Base-by-base conservation (phyloP, 2,888 invertebrate genomes). In the Hirtodrosophila histrioides region DNA sequence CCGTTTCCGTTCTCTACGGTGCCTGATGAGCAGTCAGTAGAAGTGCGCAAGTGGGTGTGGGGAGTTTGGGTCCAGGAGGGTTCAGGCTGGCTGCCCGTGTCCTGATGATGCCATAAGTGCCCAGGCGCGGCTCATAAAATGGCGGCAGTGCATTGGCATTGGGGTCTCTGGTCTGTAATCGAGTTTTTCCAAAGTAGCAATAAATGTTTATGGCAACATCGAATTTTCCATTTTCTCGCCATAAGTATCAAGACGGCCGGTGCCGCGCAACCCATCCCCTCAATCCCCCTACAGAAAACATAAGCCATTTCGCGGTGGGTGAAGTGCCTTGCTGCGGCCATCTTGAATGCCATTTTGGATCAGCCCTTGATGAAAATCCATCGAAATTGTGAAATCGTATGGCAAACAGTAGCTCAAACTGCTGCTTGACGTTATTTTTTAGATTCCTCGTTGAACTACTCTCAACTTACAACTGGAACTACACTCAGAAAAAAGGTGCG, bases 121-220 rank as follows among this genome's bases (percentile, higher is more conserved):
- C 66, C 81, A 80, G 86, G 79, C 86, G 79, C 77, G 78, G 61
- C 69, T 71, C 86, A 65, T 88, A 82, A 89, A 89, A 88, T 78
- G 80, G 76, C 80, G 80, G 77, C 77, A 75, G 77, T 72, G 81
- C 54, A 72, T 61, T 71, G 48, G 55, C 51, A 46, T 27, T 58
- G 36, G 29, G 36, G 31, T 8, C 33, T 11, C 9, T 31, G 12
- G 35, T 17, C 10, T 10, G 75, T 83, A 89, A 86, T 86, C 86
- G 79, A 88, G 77, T 85, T 86, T 71, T 78, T 62, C 72, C 82
- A 75, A 77, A 78, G 82, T 78, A 76, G 75, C 75, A 82, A 82
- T 89, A 87, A 89, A 90, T 84, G 69, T 88, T 89, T 88, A 89
- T 85, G 75, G 69, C 86, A 45, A 71, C 88, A 89, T 89, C 81